Base-by-base conservation (phyloP, 2,888 invertebrate genomes). In the Adelphocoris suturalis region DNA sequence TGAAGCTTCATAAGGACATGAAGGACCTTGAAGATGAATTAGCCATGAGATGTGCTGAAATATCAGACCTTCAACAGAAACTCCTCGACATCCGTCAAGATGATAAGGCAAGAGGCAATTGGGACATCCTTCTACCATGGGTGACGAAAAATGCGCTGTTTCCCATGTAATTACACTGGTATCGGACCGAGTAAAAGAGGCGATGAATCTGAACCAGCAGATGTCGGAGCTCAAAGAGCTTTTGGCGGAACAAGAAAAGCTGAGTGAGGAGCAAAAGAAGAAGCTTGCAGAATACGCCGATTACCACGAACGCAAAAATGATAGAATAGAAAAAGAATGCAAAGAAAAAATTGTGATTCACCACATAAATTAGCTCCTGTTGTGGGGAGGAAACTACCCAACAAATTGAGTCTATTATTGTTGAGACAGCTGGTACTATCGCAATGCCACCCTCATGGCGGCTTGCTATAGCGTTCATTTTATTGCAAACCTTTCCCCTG, bases 1-100 rank as follows among this genome's bases (percentile, higher is more conserved):
- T 92, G 47, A 90, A 91, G 47, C 89, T 92, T 0, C 90, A 92
- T 52, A 92, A 92, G 0, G 93, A 93, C 90, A 93, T 94, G 55
- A 92, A 92, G 68, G 93, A 93, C 89, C 92, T 95, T 0, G 93
- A 93, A 68, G 95, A 96, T 81, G 95, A 96, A 88, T 93, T 96
- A 5, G 95, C 96, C 52, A 92, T 96, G 4, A 94, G 96, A 16
- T 96, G 96, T 92, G 95, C 95, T 0, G 97, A 97, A 93, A 97
- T 97, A 92, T 94, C 95, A 4, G 96, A 97, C 91, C 93, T 97
- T 52, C 96, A 97, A 92, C 96, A 97, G 93, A 97, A 97, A 93
- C 95, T 98, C 81, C 93, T 97, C n/a, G 96, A 97, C 90, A 96
- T 96, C 28, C 96, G 97, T 92, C 96, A 96, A 94, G 89, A 89